These are phyloP conservation scores for Acrobeloides nanus DNA, from an alignment of 2,888 invertebrate genomes.

Conservation along the genomic window DNA sequence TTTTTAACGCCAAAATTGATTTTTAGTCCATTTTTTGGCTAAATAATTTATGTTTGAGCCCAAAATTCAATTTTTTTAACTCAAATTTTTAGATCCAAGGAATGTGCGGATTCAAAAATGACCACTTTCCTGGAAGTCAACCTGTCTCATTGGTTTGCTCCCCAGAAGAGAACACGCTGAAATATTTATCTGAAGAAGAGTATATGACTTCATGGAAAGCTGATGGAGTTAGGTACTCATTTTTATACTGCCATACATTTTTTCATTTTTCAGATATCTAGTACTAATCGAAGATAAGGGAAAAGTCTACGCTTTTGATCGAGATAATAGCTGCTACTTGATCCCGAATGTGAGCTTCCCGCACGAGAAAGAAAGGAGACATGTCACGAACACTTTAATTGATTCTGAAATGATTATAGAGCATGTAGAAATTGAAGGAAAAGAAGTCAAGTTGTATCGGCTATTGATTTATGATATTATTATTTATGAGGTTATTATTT, in stretches of 20 bases:
- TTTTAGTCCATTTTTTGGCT: too few species aligned
- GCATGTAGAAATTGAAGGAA: constrained; percentile 47
- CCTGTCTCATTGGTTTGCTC: constrained; percentile 83
- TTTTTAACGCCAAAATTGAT: too few species aligned
- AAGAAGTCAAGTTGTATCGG: constrained; percentile 66
- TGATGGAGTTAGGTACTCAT: constrained; percentile 75
- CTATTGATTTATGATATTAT: constrained; percentile 92
- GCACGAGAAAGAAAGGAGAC: constrained; percentile 61
- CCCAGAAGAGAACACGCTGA: constrained; percentile 63
- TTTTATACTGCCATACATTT: constrained; percentile 2
- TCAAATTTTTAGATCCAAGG: constrained; percentile 34
- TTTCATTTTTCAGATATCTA: constrained; percentile 69
- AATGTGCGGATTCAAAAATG: constrained; percentile 50
- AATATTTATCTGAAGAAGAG: constrained; percentile 68
- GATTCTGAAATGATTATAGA: constrained; percentile 52
- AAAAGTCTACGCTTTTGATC: constrained; percentile 84
- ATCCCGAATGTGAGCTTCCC: constrained; percentile 65
- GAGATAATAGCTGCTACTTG: constrained; percentile 82
- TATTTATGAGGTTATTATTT: constrained; percentile 64
- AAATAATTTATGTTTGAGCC: too few species aligned
- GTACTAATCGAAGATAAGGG: constrained; percentile 81
- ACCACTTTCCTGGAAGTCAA: constrained; percentile 89
- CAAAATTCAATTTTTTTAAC: too few species aligned
- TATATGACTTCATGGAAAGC: constrained; percentile 99
- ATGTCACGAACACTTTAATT: constrained; percentile 34